Conservation (phyloP, 2,888 invertebrate genomes). For the Lamellibrachia satsuma region DNA sequence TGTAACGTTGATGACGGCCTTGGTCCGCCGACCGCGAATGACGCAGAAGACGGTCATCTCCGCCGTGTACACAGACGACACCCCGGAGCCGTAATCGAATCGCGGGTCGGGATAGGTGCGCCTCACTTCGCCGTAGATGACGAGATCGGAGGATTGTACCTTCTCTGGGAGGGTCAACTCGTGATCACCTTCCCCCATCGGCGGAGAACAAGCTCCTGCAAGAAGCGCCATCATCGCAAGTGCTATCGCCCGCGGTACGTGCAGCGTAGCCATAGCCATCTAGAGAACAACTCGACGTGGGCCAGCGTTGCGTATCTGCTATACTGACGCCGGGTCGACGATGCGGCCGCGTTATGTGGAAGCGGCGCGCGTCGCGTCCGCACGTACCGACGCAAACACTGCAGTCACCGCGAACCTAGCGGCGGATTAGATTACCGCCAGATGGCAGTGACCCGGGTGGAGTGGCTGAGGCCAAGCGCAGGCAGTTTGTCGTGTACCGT, state of each 20-base stretch:
- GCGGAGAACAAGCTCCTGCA: neutral
- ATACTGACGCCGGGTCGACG: neutral
- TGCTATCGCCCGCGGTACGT: neutral
- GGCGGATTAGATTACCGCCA: slow-evolving; percentile 11
- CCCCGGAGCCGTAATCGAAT: neutral
- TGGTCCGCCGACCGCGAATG: neutral
- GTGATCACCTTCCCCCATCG: neutral
- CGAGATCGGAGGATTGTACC: neutral
- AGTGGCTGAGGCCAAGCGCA: neutral
- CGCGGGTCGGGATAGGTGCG: neutral
- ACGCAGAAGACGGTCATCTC: slow-evolving; percentile 4
- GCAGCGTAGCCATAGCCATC: neutral
- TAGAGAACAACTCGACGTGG: neutral
- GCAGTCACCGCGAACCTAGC: neutral
- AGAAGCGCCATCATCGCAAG: neutral
- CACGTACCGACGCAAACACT: neutral
- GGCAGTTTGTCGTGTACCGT: neutral
- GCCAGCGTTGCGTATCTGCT: neutral
- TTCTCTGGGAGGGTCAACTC: neutral
- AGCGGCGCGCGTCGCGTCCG: neutral
- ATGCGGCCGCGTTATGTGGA: neutral
- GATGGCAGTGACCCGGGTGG: neutral
- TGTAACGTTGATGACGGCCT: neutral
- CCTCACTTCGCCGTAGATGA: neutral
- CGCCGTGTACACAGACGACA: neutral